phyloP scores from a whole-genome alignment of 2,113 vertebrate species.

The Takifugu flavidus region DNA sequence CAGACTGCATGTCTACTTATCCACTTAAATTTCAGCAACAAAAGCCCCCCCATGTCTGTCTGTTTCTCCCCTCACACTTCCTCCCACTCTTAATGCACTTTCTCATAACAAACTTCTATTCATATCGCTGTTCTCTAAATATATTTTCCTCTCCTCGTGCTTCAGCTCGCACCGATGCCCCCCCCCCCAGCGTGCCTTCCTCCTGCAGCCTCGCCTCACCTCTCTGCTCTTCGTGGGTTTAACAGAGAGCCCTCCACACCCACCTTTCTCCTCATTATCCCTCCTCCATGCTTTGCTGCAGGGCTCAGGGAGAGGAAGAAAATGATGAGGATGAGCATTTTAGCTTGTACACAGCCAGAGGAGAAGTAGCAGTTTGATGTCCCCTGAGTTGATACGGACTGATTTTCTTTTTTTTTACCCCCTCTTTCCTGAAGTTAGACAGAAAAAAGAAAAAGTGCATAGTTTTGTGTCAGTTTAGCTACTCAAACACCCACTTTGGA shows the following conservation, averaged over 20 bases:
- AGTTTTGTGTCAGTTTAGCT: background rate
- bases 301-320: constrained; percentile 55
- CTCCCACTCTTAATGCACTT: constrained; percentile 15
- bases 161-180: constrained; percentile 10
- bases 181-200: constrained; percentile 3
- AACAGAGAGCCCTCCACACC: constrained; percentile 8
- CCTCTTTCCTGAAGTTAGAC: background rate
- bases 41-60: constrained; percentile 54
- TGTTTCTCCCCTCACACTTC: constrained; percentile 7
- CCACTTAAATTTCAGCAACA: constrained; percentile 66
- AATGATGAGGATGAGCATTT: constrained; percentile 59
- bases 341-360: constrained; percentile 49
- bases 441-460: background rate
- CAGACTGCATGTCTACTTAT: constrained; percentile 67
- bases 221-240: constrained; percentile 45
- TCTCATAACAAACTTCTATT: constrained; percentile 47
- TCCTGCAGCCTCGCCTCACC: constrained; percentile 51
- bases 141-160: constrained; percentile 3
- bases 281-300: constrained; percentile 49
- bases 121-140: constrained; percentile 24
- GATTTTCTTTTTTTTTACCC: constrained; percentile 18
- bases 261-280: constrained; percentile 10
- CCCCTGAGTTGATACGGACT: constrained; percentile 45
- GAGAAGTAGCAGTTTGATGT: constrained; percentile 52
- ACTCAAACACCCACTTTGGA: background rate